These are phyloP conservation scores for Diaprepes abbreviatus DNA, from an alignment of 2,888 invertebrate species.

Conservation along the genomic window DNA sequence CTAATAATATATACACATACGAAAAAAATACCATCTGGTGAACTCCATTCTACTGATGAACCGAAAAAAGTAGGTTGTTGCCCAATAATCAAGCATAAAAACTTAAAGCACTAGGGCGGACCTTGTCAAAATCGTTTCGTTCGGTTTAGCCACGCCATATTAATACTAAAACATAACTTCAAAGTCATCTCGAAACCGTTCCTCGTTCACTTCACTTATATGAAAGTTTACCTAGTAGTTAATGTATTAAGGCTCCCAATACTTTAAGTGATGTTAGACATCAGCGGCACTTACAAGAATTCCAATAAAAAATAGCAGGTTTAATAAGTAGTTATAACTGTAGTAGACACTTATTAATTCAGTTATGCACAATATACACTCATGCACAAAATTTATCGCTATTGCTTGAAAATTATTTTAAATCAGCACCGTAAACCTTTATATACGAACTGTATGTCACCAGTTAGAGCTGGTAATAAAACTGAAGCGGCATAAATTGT, in stretches of 20 bases:
- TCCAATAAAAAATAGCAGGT: not conserved
- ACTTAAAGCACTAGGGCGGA: conserved; percentile 41
- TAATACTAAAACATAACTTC: conserved; percentile 36
- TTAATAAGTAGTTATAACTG: no score
- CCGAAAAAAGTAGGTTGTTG: conserved; percentile 27
- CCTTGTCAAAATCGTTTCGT: conserved; percentile 39
- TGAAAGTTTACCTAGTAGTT: conserved; percentile 38
- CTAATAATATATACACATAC: conserved; percentile 5
- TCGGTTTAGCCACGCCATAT: conserved; percentile 33
- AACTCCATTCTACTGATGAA: conserved; percentile 11
- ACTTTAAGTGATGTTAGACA: no score
- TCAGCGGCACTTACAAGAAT: no score
- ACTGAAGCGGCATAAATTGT: no score
- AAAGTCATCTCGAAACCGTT: conserved; percentile 42
- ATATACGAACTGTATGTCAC: no score
- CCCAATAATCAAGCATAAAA: conserved; percentile 34
- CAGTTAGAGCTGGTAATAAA: no score
- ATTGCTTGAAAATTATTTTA: no score
- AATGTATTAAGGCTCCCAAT: conserved; percentile 26
- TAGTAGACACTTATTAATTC: no score
- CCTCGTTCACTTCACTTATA: conserved; percentile 22
- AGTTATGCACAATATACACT: no score
- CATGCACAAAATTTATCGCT: no score
- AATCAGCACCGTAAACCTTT: no score
- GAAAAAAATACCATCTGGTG: conserved; percentile 13